These are phyloP conservation scores for Nesospiza acunhae DNA, from an alignment of 2,113 vertebrate genomes.

Conservation along the genomic window DNA sequence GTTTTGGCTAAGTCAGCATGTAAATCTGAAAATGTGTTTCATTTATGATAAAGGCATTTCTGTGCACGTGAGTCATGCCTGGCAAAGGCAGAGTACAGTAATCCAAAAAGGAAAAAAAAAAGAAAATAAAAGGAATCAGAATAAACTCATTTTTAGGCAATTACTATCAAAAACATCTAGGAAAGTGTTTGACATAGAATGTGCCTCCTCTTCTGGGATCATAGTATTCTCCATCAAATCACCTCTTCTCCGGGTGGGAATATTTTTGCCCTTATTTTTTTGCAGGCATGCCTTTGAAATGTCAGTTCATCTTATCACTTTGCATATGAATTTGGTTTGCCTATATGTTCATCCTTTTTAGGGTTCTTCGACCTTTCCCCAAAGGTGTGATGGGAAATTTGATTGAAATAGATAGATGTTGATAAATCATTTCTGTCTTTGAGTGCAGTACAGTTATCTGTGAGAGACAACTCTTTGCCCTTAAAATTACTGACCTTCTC, in stretches of 20 bases:
- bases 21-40: slow-evolving; percentile 20
- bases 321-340: background rate
- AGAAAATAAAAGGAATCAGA: background rate
- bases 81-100: background rate
- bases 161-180: background rate
- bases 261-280: background rate
- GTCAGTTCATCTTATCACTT: background rate
- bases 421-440: background rate
- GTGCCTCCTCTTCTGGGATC: background rate
- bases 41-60: background rate
- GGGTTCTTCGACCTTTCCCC: background rate
- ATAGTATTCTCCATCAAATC: background rate
- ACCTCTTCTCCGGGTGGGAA: background rate
- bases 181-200: background rate
- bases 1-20: slow-evolving; percentile 9
- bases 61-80: background rate
- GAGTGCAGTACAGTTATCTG: background rate
- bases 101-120: background rate
- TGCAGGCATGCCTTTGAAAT: background rate
- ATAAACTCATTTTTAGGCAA: background rate
- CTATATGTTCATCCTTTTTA: background rate
- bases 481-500: background rate
- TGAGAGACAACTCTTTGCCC: background rate
- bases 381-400: background rate
- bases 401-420: background rate